These are phyloP conservation scores for Lasioglossum villosulum DNA, from an alignment of 2,888 invertebrate species.

Conservation along the genomic window DNA sequence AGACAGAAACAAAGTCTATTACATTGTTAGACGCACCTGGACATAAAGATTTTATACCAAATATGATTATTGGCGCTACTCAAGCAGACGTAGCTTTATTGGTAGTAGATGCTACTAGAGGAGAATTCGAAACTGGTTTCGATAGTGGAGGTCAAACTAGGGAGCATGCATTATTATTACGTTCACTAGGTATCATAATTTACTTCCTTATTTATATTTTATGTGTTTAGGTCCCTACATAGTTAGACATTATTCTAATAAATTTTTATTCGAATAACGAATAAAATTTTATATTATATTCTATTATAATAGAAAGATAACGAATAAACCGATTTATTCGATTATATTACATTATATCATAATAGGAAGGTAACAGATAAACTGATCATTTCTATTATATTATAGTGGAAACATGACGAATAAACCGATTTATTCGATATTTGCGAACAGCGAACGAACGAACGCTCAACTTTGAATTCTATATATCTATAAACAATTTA, in stretches of 20 bases:
- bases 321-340: background rate
- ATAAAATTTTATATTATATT: background rate
- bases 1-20: slow-evolving; percentile 92
- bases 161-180: slow-evolving; percentile 97
- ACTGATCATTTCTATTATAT: background rate
- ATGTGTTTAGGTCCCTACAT: background rate
- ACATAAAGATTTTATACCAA: slow-evolving; percentile 99
- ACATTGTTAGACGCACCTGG: slow-evolving; percentile 98
- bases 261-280: background rate
- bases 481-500: slow-evolving; percentile 12
- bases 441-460: background rate
- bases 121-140: slow-evolving; percentile 99
- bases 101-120: slow-evolving; percentile 97
- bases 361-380: too few species aligned
- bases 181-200: slow-evolving; percentile 87
- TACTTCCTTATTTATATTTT: background rate
- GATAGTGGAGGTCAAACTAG: slow-evolving; percentile 99
- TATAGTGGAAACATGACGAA: too few species aligned
- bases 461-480: background rate
- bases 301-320: too few species aligned
- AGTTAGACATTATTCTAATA: background rate
- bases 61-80: slow-evolving; percentile 99
- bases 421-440: background rate
- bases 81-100: slow-evolving; percentile 99
- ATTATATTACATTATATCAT: background rate